Evolutionary conservation across 1,140 invertebrate species (phyloP).

Genomic region (Caligus rogercresseyi): DNA sequence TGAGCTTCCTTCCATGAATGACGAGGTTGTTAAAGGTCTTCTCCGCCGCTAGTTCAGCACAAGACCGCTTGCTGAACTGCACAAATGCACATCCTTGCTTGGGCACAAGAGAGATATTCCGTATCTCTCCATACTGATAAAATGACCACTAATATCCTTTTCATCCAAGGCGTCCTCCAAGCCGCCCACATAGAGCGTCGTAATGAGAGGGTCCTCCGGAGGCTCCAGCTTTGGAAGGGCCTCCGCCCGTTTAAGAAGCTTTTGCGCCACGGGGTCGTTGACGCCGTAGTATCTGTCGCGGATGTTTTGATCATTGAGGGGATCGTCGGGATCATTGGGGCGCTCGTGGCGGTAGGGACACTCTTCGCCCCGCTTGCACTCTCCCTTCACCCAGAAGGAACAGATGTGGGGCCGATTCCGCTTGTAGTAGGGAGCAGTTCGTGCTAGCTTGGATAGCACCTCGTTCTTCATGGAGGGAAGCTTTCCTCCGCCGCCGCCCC

Average conservation of each 20-base stretch:
- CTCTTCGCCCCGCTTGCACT: conserved; percentile 95
- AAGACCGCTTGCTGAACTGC: conserved; percentile 71
- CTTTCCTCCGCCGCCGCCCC: not conserved
- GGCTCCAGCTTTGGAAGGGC: conserved; percentile 84
- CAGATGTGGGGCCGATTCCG: conserved; percentile 96
- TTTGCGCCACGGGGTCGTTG: conserved; percentile 97
- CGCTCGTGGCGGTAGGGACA: conserved; percentile 99
- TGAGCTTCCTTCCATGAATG: conserved; percentile 61
- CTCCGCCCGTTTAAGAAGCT: conserved; percentile 76
- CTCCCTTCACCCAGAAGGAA: conserved; percentile 99
- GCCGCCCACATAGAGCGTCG: conserved; percentile 74
- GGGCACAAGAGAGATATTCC: conserved; percentile 71
- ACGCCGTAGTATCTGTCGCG: conserved; percentile 94
- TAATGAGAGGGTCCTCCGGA: conserved; percentile 88
- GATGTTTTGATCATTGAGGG: conserved; percentile 96
- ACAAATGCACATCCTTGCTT: conserved; percentile 96
- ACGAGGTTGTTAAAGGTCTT: conserved; percentile 91
- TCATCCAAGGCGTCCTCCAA: conserved; percentile 37
- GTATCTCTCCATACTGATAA: conserved; percentile 99
- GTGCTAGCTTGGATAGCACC: conserved; percentile 76
- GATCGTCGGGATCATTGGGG: conserved; percentile 97
- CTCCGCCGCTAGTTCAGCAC: conserved; percentile 84
- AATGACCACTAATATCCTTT: conserved; percentile 72
- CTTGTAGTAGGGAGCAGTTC: conserved; percentile 96
- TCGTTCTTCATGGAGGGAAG: conserved; percentile 35